A percentile compares a stretch with the other conserved stretches of the same genome.
Conservation (phyloP, 2,888 invertebrate species). For the Lasioglossum leucozonium region DNA sequence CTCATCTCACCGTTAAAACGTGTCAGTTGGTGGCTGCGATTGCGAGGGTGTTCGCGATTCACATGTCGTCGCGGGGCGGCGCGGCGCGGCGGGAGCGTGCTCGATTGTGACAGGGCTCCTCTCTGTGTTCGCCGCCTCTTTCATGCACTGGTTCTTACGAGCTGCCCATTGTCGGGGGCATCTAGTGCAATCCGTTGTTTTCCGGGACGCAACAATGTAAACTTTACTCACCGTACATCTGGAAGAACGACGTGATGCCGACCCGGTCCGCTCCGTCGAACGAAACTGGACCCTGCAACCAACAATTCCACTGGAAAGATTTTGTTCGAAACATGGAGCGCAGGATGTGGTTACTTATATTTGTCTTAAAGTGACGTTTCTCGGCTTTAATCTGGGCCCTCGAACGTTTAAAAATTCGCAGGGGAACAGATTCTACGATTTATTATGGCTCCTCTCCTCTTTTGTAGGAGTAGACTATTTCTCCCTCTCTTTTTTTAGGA, state of each 20-base stretch:
- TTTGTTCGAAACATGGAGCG: background rate
- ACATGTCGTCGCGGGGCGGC: conserved; percentile 39
- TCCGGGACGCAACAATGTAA: background rate
- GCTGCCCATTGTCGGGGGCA: background rate
- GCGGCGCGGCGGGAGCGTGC: background rate
- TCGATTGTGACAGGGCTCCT: conserved; percentile 44
- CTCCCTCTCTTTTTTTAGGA: no score
- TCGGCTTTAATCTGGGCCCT: no score
- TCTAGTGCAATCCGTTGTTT: background rate
- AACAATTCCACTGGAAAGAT: background rate
- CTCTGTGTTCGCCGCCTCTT: conserved; percentile 24
- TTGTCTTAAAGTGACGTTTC: no score
- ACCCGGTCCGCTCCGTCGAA: conserved; percentile 95
- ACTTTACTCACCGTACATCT: conserved; percentile 90
- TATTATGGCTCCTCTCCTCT: no score
- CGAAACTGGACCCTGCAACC: conserved; percentile 93
- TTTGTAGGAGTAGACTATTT: no score
- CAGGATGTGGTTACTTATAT: no score
- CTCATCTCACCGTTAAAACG: conserved; percentile 59
- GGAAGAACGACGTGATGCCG: conserved; percentile 94
- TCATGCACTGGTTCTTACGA: conserved; percentile 19
- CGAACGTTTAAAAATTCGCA: no score
- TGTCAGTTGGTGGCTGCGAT: conserved; percentile 56
- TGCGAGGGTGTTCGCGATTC: conserved; percentile 30
- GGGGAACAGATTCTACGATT: no score